Conservation (phyloP, 2,888 invertebrate species). For the Drosophila anomalata region DNA sequence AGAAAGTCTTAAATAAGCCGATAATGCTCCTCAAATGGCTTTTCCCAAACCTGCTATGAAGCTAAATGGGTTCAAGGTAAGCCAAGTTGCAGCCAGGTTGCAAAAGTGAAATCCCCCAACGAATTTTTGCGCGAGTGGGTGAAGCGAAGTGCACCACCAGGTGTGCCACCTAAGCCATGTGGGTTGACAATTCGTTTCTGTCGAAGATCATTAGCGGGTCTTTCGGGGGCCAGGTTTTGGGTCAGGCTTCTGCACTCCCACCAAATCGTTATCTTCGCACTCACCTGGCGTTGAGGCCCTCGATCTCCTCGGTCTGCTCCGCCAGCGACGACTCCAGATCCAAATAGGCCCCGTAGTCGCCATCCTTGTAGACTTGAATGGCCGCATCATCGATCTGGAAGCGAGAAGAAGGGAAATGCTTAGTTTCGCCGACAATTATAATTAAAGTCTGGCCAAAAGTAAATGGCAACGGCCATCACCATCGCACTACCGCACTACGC, state of each 20-base stretch:
- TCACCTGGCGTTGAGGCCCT: slow-evolving; percentile 97
- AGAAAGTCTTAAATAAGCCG: not conserved
- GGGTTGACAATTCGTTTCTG: slow-evolving; percentile 40
- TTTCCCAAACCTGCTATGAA: slow-evolving; percentile 16
- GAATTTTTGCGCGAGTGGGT: slow-evolving; percentile 36
- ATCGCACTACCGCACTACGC: slow-evolving; percentile 65
- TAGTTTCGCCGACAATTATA: slow-evolving; percentile 64
- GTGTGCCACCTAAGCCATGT: slow-evolving; percentile 20
- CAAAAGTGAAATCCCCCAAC: slow-evolving; percentile 60
- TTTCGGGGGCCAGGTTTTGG: slow-evolving; percentile 1
- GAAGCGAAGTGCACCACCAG: slow-evolving; percentile 27
- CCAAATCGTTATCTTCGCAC: slow-evolving; percentile 66
- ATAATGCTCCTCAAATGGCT: slow-evolving; percentile 2
- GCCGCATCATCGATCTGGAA: slow-evolving; percentile 98
- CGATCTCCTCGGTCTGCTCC: slow-evolving; percentile 98
- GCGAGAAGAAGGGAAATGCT: slow-evolving; percentile 19
- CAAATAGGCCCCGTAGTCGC: slow-evolving; percentile 98
- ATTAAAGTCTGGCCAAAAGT: slow-evolving; percentile 65
- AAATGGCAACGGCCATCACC: slow-evolving; percentile 46
- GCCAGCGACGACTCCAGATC: slow-evolving; percentile 98
- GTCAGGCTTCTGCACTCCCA: not conserved
- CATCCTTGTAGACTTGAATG: slow-evolving; percentile 97
- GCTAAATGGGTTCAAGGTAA: slow-evolving; percentile 63
- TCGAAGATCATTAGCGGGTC: slow-evolving; percentile 44
- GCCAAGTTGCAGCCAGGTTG: not conserved